These are phyloP conservation scores for Chaitophorus viminalis DNA, from an alignment of 2,888 invertebrate species.

Conservation along the genomic window DNA sequence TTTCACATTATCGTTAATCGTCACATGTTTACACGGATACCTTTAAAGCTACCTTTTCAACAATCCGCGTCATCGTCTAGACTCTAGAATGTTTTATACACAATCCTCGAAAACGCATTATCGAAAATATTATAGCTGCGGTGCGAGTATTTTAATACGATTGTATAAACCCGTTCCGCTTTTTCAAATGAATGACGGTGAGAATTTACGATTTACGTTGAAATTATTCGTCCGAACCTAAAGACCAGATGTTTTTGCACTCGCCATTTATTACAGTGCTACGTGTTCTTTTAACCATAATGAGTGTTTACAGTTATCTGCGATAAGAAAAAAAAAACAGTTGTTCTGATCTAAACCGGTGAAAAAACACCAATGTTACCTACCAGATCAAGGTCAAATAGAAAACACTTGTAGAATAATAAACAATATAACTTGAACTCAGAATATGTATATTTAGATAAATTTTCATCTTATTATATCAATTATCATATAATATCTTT, in stretches of 20 bases:
- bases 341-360: constrained; percentile 7
- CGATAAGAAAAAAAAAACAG: neutral
- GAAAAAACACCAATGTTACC: neutral
- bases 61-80: too few species aligned
- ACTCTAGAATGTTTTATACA: too few species aligned
- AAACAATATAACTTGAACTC: too few species aligned
- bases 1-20: too few species aligned
- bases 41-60: too few species aligned
- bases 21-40: too few species aligned
- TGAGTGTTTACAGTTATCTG: constrained; percentile 26
- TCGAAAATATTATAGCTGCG: too few species aligned
- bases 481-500: too few species aligned
- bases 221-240: neutral
- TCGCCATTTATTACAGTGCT: neutral
- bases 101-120: too few species aligned
- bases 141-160: neutral
- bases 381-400: neutral
- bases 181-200: neutral
- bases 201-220: neutral
- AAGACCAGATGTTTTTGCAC: neutral
- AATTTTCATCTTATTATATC: too few species aligned
- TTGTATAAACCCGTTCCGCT: neutral
- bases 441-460: too few species aligned
- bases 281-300: neutral
- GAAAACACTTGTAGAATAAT: neutral